These are phyloP conservation scores for Gnathonemus longibarbis DNA, from an alignment of 2,113 vertebrate genomes.

Conservation along the genomic window DNA sequence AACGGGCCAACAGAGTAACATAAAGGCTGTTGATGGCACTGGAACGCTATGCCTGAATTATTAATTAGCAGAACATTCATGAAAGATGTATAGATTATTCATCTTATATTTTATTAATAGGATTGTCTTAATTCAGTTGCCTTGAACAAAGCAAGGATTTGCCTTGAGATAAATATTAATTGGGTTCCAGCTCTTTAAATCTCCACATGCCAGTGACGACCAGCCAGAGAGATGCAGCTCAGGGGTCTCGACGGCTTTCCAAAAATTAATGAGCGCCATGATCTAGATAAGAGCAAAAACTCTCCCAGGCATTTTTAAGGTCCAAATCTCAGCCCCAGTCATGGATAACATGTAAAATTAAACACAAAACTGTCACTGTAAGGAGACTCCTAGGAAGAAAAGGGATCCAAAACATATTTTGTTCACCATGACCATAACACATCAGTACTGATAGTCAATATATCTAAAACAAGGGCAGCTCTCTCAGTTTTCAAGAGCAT, in stretches of 20 bases:
- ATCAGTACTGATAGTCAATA: neutral
- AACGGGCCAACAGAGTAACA: conserved; percentile 35
- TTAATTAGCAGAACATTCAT: conserved; percentile 52
- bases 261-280: conserved; percentile 9
- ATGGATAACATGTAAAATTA: neutral
- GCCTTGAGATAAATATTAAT: conserved; percentile 61
- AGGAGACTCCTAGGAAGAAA: neutral
- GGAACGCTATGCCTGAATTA: conserved; percentile 51
- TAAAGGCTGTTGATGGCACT: conserved; percentile 53
- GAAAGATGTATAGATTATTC: conserved; percentile 64
- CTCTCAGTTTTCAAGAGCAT: neutral
- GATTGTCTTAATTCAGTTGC: conserved; percentile 64
- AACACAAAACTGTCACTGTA: neutral
- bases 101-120: conserved; percentile 66
- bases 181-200: conserved; percentile 15
- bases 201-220: neutral
- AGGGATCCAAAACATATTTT: neutral
- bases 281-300: neutral
- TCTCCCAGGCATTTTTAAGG: neutral
- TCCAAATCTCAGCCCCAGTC: neutral
- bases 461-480: neutral
- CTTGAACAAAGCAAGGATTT: conserved; percentile 58
- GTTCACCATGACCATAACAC: neutral
- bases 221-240: neutral
- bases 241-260: neutral